Conservation (phyloP, 2,113 vertebrate species). For the Burhinus oedicnemus region DNA sequence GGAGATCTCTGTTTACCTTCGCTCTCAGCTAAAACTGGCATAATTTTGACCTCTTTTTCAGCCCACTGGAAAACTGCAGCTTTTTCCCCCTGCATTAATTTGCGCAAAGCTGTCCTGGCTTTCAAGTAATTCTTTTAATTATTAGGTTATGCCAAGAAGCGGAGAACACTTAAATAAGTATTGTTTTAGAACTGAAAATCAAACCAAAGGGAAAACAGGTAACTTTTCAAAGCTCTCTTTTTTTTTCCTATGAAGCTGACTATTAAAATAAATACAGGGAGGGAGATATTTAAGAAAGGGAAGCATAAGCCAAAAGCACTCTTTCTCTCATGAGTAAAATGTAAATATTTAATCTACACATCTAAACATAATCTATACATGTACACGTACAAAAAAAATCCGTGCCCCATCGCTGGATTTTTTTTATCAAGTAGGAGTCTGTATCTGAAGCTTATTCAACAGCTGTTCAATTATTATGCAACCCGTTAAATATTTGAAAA, state of each 20-base stretch:
- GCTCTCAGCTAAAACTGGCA: neutral
- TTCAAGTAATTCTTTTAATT: conserved; percentile 41
- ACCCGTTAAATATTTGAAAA: neutral
- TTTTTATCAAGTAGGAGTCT: neutral
- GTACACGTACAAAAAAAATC: neutral
- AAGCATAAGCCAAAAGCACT: neutral
- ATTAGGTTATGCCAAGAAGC: neutral
- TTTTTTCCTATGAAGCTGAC: neutral
- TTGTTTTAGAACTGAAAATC: conserved; percentile 4
- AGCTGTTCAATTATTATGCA: neutral
- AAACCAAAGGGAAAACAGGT: neutral
- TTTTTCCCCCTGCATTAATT: neutral
- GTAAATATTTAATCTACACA: conserved; percentile 41
- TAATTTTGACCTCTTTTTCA: neutral
- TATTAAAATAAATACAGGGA: neutral
- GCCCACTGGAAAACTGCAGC: conserved; percentile 23
- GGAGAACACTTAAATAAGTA: neutral
- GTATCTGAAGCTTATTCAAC: neutral
- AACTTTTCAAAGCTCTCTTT: neutral
- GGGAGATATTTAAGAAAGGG: neutral
- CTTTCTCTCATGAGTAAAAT: neutral
- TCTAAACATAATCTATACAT: conserved; percentile 1
- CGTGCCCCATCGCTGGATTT: neutral
- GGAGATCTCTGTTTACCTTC: neutral
- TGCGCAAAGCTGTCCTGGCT: neutral